These are phyloP conservation scores for Esox masquinongy DNA, from an alignment of 2,797 vertebrate genomes.

Conservation along the genomic window DNA sequence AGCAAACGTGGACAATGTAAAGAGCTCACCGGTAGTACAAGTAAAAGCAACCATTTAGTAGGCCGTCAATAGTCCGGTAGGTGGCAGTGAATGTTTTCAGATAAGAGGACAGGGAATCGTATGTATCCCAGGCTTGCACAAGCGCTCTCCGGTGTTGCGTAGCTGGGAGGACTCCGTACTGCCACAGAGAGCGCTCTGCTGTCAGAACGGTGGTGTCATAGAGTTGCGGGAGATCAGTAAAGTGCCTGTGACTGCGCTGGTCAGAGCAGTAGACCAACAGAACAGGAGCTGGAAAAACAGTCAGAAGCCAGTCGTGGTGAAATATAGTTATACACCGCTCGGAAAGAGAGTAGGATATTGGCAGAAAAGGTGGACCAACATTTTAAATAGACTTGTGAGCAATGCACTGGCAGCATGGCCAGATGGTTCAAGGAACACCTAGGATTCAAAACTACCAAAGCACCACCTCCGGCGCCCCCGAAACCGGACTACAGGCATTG, in stretches of 20 bases:
- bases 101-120: slow-evolving; percentile 60
- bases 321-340: slow-evolving; percentile 43
- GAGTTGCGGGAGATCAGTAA: slow-evolving; percentile 60
- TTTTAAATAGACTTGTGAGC: slow-evolving; percentile 73
- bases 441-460: slow-evolving; percentile 92
- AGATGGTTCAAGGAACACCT: slow-evolving; percentile 97
- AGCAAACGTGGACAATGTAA: neutral
- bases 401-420: slow-evolving; percentile 92
- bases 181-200: slow-evolving; percentile 28
- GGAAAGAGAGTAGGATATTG: slow-evolving; percentile 45
- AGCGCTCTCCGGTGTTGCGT: slow-evolving; percentile 65
- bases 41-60: neutral
- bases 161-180: slow-evolving; percentile 63
- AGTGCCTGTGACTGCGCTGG: slow-evolving; percentile 56
- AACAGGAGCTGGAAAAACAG: slow-evolving; percentile 47
- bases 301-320: slow-evolving; percentile 47
- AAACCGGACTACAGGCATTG: slow-evolving; percentile 90
- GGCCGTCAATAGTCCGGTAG: slow-evolving; percentile 63
- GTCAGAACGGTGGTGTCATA: slow-evolving; percentile 34
- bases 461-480: slow-evolving; percentile 87
- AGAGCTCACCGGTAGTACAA: neutral
- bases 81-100: slow-evolving; percentile 74
- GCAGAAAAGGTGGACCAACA: slow-evolving; percentile 56
- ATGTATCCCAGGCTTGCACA: slow-evolving; percentile 54
- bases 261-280: slow-evolving; percentile 25